These are phyloP conservation scores for Hemiprocne comata DNA, from an alignment of 2,113 vertebrate genomes.

Conservation along the genomic window DNA sequence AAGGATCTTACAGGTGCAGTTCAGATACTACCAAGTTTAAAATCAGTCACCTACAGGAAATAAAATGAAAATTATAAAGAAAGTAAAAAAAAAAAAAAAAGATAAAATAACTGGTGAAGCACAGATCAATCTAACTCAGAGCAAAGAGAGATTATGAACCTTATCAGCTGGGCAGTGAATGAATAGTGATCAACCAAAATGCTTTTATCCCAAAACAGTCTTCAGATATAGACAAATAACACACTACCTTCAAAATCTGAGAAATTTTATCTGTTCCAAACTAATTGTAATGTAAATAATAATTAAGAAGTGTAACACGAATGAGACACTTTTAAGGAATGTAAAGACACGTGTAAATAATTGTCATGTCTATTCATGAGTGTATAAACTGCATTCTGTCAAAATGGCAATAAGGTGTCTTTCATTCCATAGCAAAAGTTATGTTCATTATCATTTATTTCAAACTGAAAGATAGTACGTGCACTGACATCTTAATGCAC, in stretches of 20 bases:
- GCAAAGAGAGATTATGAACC: not conserved
- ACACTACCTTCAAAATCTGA: not conserved
- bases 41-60: not conserved
- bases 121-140: not conserved
- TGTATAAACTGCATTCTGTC: not conserved
- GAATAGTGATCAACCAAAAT: not conserved
- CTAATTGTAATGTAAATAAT: not conserved
- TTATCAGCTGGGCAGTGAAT: not conserved
- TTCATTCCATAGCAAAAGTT: not conserved
- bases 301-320: not conserved
- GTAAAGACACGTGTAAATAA: not conserved
- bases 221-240: not conserved
- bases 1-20: not conserved
- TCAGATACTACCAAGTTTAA: not conserved
- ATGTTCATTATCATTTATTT: slow-evolving; percentile 22
- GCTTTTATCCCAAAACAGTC: not conserved
- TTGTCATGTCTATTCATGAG: not conserved
- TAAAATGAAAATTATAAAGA: not conserved
- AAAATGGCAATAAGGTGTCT: not conserved
- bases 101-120: fast-evolving
- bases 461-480: not conserved
- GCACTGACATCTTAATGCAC: not conserved
- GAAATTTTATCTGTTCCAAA: not conserved
- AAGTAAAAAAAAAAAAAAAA: not conserved
- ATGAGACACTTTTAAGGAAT: not conserved